Evolutionary conservation across 2,797 vertebrate genomes (phyloP).

Genomic region (Hylomyscus alleni): DNA sequence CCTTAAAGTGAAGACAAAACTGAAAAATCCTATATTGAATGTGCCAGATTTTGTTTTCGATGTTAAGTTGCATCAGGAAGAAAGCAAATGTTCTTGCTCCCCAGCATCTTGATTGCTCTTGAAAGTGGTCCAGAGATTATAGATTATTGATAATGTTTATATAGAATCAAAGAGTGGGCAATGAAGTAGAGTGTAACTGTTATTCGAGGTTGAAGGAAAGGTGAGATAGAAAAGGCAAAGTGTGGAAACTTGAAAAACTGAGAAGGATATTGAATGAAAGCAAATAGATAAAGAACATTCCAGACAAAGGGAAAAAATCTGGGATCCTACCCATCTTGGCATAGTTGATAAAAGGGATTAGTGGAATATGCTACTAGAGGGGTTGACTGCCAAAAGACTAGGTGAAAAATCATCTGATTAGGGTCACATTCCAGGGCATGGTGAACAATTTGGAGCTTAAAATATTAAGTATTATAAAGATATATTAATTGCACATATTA

Average conservation of each 20-base stretch:
- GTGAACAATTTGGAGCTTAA: background rate
- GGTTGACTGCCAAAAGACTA: background rate
- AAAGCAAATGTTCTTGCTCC: background rate
- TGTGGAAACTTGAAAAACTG: background rate
- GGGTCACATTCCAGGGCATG: background rate
- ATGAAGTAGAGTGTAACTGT: background rate
- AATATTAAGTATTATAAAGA: background rate
- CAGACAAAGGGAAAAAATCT: background rate
- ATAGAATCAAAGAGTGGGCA: background rate
- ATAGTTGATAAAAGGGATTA: background rate
- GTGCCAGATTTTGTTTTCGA: background rate
- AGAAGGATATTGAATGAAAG: slow-evolving; percentile 11
- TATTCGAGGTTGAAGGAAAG: background rate
- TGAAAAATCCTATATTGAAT: background rate
- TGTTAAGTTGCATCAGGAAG: background rate
- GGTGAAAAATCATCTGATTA: background rate
- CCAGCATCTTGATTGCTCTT: background rate
- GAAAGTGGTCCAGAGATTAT: background rate
- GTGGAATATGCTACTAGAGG: background rate
- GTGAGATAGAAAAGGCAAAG: background rate
- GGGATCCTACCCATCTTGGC: background rate
- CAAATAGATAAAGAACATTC: background rate
- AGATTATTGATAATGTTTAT: background rate
- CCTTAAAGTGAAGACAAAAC: background rate
- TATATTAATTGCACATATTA: background rate